Conservation (phyloP, 2,113 vertebrate species). For the Porphyrio hochstetteri region DNA sequence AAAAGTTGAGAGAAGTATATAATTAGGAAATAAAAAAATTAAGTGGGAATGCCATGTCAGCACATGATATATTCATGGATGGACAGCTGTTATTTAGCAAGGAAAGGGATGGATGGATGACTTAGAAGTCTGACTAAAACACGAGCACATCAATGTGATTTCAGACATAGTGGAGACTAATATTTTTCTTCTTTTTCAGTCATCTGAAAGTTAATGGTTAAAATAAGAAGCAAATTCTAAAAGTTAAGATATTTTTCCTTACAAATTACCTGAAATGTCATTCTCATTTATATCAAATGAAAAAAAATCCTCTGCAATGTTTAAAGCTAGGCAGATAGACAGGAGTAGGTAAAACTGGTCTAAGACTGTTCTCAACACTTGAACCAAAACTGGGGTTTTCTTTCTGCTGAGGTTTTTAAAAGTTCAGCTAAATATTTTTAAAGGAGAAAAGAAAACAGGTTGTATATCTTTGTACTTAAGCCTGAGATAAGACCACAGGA, state of each 20-base stretch:
- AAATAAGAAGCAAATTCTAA: background rate
- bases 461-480: background rate
- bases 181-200: background rate
- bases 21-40: background rate
- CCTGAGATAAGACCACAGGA: slow-evolving; percentile 51
- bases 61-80: background rate
- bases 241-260: background rate
- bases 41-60: background rate
- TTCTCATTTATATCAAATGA: background rate
- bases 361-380: background rate
- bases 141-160: background rate
- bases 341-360: background rate
- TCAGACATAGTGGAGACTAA: background rate
- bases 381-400: background rate
- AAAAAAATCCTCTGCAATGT: background rate
- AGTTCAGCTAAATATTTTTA: slow-evolving; percentile 15
- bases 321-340: background rate
- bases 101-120: background rate
- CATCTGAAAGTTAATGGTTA: background rate
- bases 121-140: background rate
- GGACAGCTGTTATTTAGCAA: background rate
- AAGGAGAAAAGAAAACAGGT: slow-evolving; percentile 4
- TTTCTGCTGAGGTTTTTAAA: background rate
- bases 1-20: background rate
- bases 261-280: background rate